A percentile compares a stretch with the other conserved stretches of the same genome.
These are phyloP conservation scores for Galaxias olidus DNA, from an alignment of 2,797 vertebrate genomes.

Conservation along the genomic window DNA sequence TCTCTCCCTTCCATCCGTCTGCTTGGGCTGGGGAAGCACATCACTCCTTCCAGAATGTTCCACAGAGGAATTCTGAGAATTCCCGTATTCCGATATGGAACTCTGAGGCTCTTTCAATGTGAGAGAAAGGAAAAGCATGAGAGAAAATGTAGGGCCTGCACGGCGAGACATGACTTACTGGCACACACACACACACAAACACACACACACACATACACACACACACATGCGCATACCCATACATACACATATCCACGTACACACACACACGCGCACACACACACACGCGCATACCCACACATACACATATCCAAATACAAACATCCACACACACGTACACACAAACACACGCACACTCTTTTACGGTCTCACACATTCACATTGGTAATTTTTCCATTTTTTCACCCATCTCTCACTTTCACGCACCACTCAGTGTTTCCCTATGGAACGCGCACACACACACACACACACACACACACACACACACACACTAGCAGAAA, in stretches of 20 bases:
- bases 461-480: conserved; percentile 27
- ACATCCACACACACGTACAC: neutral
- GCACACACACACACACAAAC: conserved; percentile 21
- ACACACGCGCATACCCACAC: conserved; percentile 8
- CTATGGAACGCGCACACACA: neutral
- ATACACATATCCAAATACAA: neutral
- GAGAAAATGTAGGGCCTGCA: conserved; percentile 58
- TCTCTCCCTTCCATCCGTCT: conserved; percentile 55
- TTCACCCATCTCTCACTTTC: neutral
- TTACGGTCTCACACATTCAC: too few relatives aligned
- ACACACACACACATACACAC: neutral
- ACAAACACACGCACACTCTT: conserved; percentile 18
- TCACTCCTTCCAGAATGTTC: conserved; percentile 21
- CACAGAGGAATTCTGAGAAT: conserved; percentile 32
- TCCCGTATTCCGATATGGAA: conserved; percentile 41
- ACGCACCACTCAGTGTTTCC: neutral
- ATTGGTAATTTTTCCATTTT: too few relatives aligned
- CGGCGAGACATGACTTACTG: conserved; percentile 52
- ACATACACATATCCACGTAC: neutral
- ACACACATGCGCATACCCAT: neutral
- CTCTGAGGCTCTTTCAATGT: conserved; percentile 29
- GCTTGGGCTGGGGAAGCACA: too few relatives aligned
- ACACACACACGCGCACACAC: conserved; percentile 22
- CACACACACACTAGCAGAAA: conserved; percentile 41
- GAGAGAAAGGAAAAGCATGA: conserved; percentile 34